Base-by-base conservation (phyloP, 2,888 invertebrate species). In the Athrips mouffetella region DNA sequence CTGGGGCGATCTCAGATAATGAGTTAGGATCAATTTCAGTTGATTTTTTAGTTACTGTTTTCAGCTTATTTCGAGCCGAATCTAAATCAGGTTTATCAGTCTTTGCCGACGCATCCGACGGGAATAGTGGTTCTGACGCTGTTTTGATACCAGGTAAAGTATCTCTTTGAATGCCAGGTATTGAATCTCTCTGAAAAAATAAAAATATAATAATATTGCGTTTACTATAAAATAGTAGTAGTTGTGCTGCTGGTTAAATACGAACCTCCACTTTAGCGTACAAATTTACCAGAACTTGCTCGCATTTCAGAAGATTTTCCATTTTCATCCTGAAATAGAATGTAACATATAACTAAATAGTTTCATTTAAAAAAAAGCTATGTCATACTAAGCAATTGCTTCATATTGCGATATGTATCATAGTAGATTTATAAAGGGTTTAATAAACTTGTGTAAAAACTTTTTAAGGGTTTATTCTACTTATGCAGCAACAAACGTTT, bases 291-390 rank as follows among this genome's bases (percentile, higher is more conserved):
- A 93, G 80, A 49, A 93, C 92, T 67, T 91, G 91, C 77, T 93
- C 93, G 70, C 93, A 93, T 78, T 91, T 92, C 16, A 89, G 78
- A 41, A 93, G 73, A 45, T 92, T 93, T 59, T 92, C 92, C 75
- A 91, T 87, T 80, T 92, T 92, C 80, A 93, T 89, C 70, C 93
- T 93, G 74, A 64, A 80, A 80, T 68, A 58, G 55, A 58, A 52
- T 46, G 45, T 37, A 54, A 11, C 37, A 11, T 18, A 10, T 10
- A 3, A 2, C 8, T 27, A 35, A 8, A 16, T 13, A 18, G 5
- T 8, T 29, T n/a, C n/a, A 20, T 18, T 3, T 4, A 11, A 40
- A 47, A 37, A 2, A n/a, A 4, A 5, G n/a, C 2, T 27, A 4
- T 27, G 11, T 25, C 37, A 27, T 27, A 4, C 8, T 37, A 42